A percentile compares a stretch with the other conserved stretches of the same genome.
Conservation (phyloP, 1,140 invertebrate genomes). For the Polypedilum pembai region DNA sequence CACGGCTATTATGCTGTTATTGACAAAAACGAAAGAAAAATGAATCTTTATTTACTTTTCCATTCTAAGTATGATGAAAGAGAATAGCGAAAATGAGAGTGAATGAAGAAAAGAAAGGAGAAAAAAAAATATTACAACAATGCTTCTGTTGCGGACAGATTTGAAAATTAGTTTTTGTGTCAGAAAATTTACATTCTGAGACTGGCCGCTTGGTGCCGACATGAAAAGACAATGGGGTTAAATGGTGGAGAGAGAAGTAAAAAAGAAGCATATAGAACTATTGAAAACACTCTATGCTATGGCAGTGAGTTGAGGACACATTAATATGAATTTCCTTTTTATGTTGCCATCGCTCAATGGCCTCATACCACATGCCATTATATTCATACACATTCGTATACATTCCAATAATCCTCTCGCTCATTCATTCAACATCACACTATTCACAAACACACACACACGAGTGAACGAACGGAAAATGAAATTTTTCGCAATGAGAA, state of each 20-base stretch:
- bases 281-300: slow-evolving; percentile 21
- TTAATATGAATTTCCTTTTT: not conserved
- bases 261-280: not conserved
- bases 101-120: not conserved
- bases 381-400: too few species aligned
- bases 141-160: slow-evolving; percentile 20
- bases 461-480: not conserved
- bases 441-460: too few species aligned
- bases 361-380: not conserved
- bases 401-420: too few species aligned
- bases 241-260: not conserved
- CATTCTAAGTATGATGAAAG: too few species aligned
- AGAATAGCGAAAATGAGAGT: not conserved
- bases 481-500: not conserved
- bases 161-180: slow-evolving; percentile 26
- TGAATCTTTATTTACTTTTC: not conserved
- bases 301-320: not conserved
- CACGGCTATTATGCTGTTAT: slow-evolving; percentile 33
- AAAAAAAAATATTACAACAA: slow-evolving; percentile 7
- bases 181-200: not conserved
- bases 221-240: slow-evolving; percentile 2
- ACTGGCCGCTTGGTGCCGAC: not conserved
- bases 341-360: not conserved
- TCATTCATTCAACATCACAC: too few species aligned
- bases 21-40: not conserved